These are phyloP conservation scores for Eciton burchellii DNA, from an alignment of 1,140 invertebrate species.

Conservation along the genomic window DNA sequence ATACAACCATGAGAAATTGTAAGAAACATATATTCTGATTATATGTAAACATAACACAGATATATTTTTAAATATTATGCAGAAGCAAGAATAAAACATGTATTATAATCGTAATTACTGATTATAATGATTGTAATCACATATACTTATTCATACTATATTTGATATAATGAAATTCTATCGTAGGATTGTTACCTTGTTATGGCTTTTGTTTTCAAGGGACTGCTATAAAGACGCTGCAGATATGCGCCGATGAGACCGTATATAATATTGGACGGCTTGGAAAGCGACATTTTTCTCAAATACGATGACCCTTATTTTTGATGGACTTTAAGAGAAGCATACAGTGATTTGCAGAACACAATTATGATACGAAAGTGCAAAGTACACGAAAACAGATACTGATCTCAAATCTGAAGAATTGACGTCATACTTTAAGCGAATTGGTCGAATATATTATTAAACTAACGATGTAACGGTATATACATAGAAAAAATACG, in stretches of 20 bases:
- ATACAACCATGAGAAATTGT: not conserved
- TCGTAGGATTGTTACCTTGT: constrained; percentile 89
- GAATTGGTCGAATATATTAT: too few relatives aligned
- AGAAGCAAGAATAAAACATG: constrained; percentile 33
- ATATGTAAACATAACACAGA: constrained; percentile 36
- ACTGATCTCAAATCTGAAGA: too few relatives aligned
- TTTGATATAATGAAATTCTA: not conserved
- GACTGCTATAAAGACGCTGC: constrained; percentile 89
- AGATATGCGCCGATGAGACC: constrained; percentile 89
- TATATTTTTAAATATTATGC: constrained; percentile 23
- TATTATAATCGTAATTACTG: constrained; percentile 27
- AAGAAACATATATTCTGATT: not conserved
- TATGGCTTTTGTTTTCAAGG: constrained; percentile 90
- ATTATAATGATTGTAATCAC: constrained; percentile 8
- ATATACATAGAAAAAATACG: too few relatives aligned
- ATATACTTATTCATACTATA: constrained; percentile 8
- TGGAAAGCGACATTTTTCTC: constrained; percentile 88
- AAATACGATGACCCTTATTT: not conserved
- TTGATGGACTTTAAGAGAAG: not conserved
- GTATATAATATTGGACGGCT: constrained; percentile 86
- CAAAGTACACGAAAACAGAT: not conserved
- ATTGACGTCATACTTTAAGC: too few relatives aligned
- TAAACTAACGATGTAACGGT: too few relatives aligned
- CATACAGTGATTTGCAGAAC: not conserved
- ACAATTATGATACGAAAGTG: constrained; percentile 2